Evolutionary conservation across 2,113 vertebrate species (phyloP).

Genomic region (Passer montanus): DNA sequence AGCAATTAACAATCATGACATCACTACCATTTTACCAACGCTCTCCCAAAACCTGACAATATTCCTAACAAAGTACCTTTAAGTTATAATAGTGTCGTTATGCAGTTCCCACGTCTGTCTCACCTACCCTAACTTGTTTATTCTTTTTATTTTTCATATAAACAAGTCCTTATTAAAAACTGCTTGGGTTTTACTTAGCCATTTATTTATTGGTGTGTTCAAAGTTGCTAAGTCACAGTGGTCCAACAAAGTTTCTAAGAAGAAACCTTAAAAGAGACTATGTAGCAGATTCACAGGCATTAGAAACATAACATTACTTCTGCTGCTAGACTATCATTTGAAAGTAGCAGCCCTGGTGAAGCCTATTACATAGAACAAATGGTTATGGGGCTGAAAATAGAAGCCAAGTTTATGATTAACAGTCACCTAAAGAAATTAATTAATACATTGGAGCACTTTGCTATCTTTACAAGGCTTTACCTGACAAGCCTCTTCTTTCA

Average conservation of each 20-base stretch:
- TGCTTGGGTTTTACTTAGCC: neutral
- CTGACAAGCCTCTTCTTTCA: conserved; percentile 89
- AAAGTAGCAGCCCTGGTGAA: neutral
- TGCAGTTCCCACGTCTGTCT: neutral
- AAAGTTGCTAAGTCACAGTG: neutral
- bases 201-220: neutral
- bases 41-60: neutral
- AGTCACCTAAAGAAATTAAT: neutral
- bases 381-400: neutral
- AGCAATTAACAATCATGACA: neutral
- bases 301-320: neutral
- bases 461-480: conserved; percentile 73
- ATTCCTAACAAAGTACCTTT: neutral
- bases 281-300: neutral
- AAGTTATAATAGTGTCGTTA: neutral
- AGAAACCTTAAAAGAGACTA: neutral
- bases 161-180: neutral
- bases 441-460: neutral
- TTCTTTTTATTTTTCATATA: neutral
- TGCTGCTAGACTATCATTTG: neutral
- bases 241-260: neutral
- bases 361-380: neutral
- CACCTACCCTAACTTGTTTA: neutral
- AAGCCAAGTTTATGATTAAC: neutral
- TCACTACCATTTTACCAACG: neutral